Evolutionary conservation across 2,888 invertebrate species (phyloP), one percentile per base, ranked within the genome.

Genomic region (Leucophenga montana): DNA sequence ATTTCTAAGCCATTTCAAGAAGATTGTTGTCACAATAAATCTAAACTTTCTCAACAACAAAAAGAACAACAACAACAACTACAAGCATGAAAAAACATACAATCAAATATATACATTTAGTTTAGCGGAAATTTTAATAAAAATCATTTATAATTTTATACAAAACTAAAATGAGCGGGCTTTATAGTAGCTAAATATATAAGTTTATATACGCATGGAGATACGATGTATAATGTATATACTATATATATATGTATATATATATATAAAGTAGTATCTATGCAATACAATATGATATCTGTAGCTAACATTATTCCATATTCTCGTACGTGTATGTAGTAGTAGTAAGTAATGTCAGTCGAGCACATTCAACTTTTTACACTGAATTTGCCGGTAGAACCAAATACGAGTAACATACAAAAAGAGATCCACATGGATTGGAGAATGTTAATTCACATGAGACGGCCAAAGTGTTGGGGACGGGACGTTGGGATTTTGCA

Each of bases 91-190:
- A 27, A 27, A 27, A 27, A 27, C 27, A 27, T 27, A 27, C 6
- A n/a, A 9, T 50, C 18, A 50, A 56, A 20, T 16, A 11, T 39
- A 16, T 0, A 22, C 57, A 53, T 61, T 66, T 66, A 67, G 57
- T 81, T 77, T 76, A 81, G 81, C 81, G 81, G 81, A 81, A 83
- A 81, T 83, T 83, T 81, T 80, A 81, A 81, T 81, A 78, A 81
- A 81, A 81, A 81, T 80, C 74, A 81, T 81, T 78, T 78, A 81
- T 72, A 81, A 81, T 83, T 33, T 81, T 82, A 81, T 83, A 79
- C 83, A 77, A 80, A 81, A 83, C 22, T 44, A 44, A 62, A 62
- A 62, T 20, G 62, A 75, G 72, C 75, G 72, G 73, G 31, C 56
- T 71, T 48, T 39, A 44, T 64, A 48, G 22, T 54, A 59, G 64